phyloP scores from a whole-genome alignment of 2,797 vertebrate species.

The Rhinoraja longicauda region DNA sequence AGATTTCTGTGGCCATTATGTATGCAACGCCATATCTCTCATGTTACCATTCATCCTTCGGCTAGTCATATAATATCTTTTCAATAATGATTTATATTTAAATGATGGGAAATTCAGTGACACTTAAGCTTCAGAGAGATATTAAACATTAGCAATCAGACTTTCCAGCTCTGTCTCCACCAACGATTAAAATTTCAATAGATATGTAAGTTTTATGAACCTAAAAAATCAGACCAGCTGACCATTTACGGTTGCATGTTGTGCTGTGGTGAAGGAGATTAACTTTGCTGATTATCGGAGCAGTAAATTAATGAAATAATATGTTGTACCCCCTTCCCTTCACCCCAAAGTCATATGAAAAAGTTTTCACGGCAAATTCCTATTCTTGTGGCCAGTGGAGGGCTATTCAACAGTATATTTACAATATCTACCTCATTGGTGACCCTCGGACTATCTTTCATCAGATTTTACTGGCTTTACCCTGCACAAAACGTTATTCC shows the following conservation, averaged over 20 bases:
- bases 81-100: neutral
- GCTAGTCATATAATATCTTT: neutral
- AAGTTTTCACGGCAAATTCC: neutral
- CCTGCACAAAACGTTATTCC: too few species aligned
- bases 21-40: neutral
- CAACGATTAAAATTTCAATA: neutral
- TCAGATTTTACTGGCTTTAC: too few species aligned
- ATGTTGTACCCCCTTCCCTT: neutral
- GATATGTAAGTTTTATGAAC: neutral
- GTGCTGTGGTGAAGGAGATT: neutral
- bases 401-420: neutral
- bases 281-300: neutral
- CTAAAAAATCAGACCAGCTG: neutral
- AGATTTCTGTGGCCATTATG: neutral
- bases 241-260: neutral
- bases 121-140: neutral
- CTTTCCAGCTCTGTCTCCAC: neutral
- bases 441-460: too few species aligned
- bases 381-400: neutral
- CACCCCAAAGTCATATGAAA: neutral
- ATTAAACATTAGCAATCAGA: neutral
- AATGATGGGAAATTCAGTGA: neutral
- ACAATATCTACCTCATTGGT: too few species aligned
- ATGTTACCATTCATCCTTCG: neutral
- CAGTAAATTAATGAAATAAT: too few species aligned